Evolutionary conservation across 2,797 vertebrate species (phyloP).

Genomic region (Trematomus bernacchii): DNA sequence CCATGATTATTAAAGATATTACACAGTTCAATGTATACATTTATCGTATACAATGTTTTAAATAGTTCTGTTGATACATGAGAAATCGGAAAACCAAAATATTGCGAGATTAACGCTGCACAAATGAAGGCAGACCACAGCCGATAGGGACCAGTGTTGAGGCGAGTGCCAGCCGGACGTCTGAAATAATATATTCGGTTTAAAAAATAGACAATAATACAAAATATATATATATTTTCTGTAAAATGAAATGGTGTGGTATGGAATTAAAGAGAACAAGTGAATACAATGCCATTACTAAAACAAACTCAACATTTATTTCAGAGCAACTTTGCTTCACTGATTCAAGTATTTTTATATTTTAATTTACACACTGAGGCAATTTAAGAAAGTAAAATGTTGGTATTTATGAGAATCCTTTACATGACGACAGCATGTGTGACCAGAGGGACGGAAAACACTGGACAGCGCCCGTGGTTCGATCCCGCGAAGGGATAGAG

Average conservation of each 20-base stretch:
- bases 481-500: not conserved
- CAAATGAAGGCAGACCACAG: not conserved
- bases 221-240: not conserved
- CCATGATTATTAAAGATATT: no score
- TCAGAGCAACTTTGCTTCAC: no score
- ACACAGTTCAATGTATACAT: not conserved
- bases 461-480: conserved; percentile 9
- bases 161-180: accelerated
- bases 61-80: not conserved
- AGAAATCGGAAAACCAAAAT: not conserved
- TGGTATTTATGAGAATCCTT: no score
- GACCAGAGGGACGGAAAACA: not conserved
- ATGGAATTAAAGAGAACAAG: not conserved
- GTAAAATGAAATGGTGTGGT: not conserved
- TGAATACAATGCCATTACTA: accelerated
- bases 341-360: not conserved
- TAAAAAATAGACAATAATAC: no score
- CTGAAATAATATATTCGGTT: no score
- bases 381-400: no score
- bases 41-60: not conserved
- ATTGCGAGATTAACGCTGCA: not conserved
- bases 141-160: conserved; percentile 32
- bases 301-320: no score
- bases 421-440: no score
- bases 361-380: no score